Evolutionary conservation across 1,140 invertebrate species (phyloP).

Genomic region (Globodera rostochiensis): DNA sequence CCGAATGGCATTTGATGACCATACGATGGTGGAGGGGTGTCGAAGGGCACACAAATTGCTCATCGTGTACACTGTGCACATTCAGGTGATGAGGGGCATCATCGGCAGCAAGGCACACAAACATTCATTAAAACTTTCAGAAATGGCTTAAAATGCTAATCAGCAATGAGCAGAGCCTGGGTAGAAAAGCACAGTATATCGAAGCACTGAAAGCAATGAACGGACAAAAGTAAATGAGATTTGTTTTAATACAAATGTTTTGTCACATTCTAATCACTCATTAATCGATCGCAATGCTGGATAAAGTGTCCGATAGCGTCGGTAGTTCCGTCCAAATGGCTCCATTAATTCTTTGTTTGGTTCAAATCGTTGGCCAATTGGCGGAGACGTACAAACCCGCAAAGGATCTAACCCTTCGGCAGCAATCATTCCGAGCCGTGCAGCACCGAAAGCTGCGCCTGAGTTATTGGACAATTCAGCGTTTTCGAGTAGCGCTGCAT

Average conservation of each 20-base stretch:
- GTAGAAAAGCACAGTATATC: neutral
- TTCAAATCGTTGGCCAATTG: neutral
- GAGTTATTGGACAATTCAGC: neutral
- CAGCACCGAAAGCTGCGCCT: conserved; percentile 5
- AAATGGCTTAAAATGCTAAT: neutral
- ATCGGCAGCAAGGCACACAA: too few relatives aligned
- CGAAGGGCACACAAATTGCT: neutral
- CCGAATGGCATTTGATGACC: neutral
- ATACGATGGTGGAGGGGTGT: neutral
- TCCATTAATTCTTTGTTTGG: neutral
- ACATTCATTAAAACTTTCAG: neutral
- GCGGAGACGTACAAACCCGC: neutral
- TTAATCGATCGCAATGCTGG: neutral
- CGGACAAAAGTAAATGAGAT: neutral
- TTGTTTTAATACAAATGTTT: neutral
- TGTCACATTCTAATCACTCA: neutral
- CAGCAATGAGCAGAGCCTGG: neutral
- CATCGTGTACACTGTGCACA: neutral
- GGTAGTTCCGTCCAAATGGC: neutral
- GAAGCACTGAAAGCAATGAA: neutral
- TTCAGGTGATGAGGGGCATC: neutral
- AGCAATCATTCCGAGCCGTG: conserved; percentile 11
- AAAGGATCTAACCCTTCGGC: conserved; percentile 8
- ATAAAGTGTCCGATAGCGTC: conserved; percentile 11
- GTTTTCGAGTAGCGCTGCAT: too few relatives aligned